A percentile compares a stretch with the other conserved stretches of the same genome.
Conservation (phyloP, 1,140 invertebrate species). For the Meloidogyne chitwoodi region DNA sequence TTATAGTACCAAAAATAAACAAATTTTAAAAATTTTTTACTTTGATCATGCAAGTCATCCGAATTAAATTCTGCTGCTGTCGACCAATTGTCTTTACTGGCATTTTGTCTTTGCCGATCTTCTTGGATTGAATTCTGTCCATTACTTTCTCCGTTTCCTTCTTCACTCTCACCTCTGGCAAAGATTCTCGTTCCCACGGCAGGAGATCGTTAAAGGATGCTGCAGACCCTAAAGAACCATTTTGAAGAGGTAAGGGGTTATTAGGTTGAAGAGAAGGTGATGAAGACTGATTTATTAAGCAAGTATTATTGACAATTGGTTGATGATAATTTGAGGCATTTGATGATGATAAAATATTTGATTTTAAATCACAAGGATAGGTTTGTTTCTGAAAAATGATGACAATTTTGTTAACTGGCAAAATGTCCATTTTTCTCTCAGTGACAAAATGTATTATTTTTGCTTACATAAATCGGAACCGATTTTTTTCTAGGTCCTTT, state of each 20-base stretch:
- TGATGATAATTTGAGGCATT: background rate
- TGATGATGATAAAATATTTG: background rate
- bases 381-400: no score
- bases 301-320: background rate
- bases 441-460: no score
- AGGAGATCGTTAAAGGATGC: slow-evolving; percentile 25
- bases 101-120: background rate
- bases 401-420: no score
- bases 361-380: background rate
- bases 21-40: background rate
- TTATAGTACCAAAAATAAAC: background rate
- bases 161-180: background rate
- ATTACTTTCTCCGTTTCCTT: background rate
- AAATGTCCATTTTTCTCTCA: no score
- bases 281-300: background rate
- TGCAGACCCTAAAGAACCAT: slow-evolving; percentile 22
- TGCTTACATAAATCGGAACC: no score
- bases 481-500: no score
- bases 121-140: background rate
- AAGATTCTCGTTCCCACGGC: slow-evolving; percentile 25
- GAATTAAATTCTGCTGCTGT: background rate
- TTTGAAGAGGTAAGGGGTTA: slow-evolving; percentile 3
- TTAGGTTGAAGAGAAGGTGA: background rate
- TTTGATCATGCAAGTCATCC: slow-evolving; percentile 11
- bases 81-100: background rate